phyloP scores from a whole-genome alignment of 2,113 vertebrate species.

The Ailurus styani region DNA sequence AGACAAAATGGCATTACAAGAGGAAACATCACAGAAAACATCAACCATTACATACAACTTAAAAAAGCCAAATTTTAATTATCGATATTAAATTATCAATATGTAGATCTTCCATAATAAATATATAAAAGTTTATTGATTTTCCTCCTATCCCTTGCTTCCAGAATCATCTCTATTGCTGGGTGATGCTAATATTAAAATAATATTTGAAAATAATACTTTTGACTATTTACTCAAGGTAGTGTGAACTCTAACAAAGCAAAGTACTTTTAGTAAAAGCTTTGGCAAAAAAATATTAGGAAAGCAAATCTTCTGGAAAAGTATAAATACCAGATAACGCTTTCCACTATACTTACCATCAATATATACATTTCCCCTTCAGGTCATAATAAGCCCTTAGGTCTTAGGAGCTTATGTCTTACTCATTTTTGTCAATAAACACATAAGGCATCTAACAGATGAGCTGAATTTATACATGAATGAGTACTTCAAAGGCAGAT shows the following conservation, averaged over 20 bases:
- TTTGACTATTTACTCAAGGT: neutral
- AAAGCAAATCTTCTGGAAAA: neutral
- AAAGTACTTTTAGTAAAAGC: slow-evolving; percentile 10
- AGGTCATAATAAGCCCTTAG: neutral
- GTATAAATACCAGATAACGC: neutral
- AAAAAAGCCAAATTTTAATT: neutral
- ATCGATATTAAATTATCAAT: neutral
- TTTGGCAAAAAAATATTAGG: neutral
- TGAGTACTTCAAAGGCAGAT: neutral
- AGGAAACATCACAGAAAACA: neutral
- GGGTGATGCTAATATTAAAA: neutral
- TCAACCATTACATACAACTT: neutral
- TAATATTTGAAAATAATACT: neutral
- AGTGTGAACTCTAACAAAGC: neutral
- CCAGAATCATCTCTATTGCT: neutral
- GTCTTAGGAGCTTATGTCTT: neutral
- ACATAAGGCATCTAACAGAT: neutral
- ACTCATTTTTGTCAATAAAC: neutral
- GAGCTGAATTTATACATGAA: neutral
- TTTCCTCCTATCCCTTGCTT: neutral
- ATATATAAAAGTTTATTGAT: neutral
- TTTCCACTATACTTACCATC: neutral
- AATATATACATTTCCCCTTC: neutral
- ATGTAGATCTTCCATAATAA: neutral
- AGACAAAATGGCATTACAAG: neutral